These are phyloP conservation scores for Mohoua ochrocephala DNA, from an alignment of 2,113 vertebrate species.

Conservation along the genomic window DNA sequence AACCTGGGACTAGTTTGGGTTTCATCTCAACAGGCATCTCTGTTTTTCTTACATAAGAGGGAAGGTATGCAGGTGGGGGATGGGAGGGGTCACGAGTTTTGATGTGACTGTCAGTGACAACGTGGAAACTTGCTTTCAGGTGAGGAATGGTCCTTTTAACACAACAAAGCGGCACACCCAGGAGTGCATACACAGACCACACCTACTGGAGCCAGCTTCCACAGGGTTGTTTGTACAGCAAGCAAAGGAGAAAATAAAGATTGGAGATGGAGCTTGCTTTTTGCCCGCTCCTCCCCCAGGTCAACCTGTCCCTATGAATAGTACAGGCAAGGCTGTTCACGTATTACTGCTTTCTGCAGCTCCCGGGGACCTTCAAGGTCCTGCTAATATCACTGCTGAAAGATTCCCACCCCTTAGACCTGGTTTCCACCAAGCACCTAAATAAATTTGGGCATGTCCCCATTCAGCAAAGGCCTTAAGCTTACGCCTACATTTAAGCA, in stretches of 20 bases:
- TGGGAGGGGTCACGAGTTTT: constrained; percentile 35
- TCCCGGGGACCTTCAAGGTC: background rate
- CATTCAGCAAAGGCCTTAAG: background rate
- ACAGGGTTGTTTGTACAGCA: constrained; percentile 11
- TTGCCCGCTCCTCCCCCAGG: background rate
- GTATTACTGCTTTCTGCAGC: background rate
- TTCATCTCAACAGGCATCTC: background rate
- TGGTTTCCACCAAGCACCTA: background rate
- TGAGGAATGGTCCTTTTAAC: constrained; percentile 59
- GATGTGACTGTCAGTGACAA: constrained; percentile 33
- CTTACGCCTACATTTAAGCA: background rate
- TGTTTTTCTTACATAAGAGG: background rate
- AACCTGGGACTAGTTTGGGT: background rate
- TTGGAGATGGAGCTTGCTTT: background rate
- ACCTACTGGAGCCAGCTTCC: constrained; percentile 40
- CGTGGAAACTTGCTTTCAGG: constrained; percentile 46
- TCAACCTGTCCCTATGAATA: background rate
- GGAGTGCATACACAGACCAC: constrained; percentile 20
- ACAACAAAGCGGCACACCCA: constrained; percentile 36
- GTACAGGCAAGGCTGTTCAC: background rate
- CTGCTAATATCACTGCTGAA: background rate
- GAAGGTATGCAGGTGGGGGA: constrained; percentile 17
- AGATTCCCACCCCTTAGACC: background rate
- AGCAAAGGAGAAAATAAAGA: constrained; percentile 16
- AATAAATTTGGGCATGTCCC: background rate